Conservation (phyloP, 1,140 invertebrate genomes). For the Hermetia illucens region DNA sequence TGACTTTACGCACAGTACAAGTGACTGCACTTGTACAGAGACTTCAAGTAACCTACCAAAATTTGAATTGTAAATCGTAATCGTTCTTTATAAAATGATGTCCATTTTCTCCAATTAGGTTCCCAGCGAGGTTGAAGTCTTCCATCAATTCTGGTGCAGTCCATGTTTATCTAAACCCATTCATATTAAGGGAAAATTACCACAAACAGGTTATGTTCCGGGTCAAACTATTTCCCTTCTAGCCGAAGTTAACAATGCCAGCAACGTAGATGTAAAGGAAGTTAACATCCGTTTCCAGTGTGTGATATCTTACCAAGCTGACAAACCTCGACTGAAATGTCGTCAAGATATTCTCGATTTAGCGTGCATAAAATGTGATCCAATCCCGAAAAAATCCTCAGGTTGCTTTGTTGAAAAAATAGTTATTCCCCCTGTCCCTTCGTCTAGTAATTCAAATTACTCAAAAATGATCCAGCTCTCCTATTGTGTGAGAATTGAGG, state of each 20-base stretch:
- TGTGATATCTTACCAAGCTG: constrained; percentile 25
- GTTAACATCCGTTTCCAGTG: constrained; percentile 35
- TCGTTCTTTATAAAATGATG: too few relatives aligned
- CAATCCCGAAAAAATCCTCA: constrained; percentile 30
- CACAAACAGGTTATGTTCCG: constrained; percentile 23
- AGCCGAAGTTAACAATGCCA: constrained; percentile 27
- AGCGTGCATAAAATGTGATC: constrained; percentile 32
- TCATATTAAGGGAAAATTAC: constrained; percentile 20
- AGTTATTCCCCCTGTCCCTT: constrained; percentile 48
- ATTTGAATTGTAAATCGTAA: too few relatives aligned
- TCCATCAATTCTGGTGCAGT: constrained; percentile 24
- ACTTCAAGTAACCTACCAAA: too few relatives aligned
- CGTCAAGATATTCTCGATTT: constrained; percentile 40
- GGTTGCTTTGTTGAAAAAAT: constrained; percentile 27
- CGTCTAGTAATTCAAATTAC: constrained; percentile 46
- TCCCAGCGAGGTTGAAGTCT: constrained; percentile 17
- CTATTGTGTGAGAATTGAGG: constrained; percentile 47
- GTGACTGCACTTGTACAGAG: too few relatives aligned
- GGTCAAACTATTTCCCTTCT: constrained; percentile 22
- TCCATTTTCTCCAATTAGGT: constrained; percentile 34
- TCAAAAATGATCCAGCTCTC: constrained; percentile 54
- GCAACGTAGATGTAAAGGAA: constrained; percentile 32
- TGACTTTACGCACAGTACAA: too few relatives aligned
- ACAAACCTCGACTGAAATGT: constrained; percentile 36
- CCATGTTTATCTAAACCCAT: constrained; percentile 24